Conservation (phyloP, 1,140 invertebrate genomes). For the Hirudo medicinalis region DNA sequence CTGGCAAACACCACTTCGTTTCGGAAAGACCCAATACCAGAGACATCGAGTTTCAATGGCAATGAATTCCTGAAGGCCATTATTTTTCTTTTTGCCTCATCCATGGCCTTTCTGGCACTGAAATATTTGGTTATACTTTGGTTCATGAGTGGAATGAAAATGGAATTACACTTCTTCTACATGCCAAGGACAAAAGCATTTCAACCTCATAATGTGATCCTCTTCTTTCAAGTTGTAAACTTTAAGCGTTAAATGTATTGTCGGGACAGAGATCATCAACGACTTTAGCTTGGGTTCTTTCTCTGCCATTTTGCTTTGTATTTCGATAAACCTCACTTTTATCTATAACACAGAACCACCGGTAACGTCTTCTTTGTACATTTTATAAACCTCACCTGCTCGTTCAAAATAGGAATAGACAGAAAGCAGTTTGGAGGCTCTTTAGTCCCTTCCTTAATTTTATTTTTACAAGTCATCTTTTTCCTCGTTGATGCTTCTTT, state of each 20-base stretch:
- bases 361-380: background rate
- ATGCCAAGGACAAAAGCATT: background rate
- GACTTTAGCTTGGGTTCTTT: background rate
- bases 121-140: background rate
- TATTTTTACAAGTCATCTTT: too few species aligned
- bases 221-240: background rate
- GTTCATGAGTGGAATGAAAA: background rate
- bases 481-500: too few species aligned
- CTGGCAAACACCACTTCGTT: background rate
- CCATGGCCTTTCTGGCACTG: background rate
- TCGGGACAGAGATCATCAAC: background rate
- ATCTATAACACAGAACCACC: background rate
- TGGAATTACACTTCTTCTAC: background rate
- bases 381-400: background rate
- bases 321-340: background rate
- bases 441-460: too few species aligned
- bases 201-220: background rate
- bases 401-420: background rate
- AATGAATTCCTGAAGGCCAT: background rate
- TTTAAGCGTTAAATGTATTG: background rate
- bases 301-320: background rate
- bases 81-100: constrained; percentile 8
- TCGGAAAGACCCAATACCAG: background rate
- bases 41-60: background rate
- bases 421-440: background rate